Evolutionary conservation across 1,140 invertebrate genomes (phyloP), one percentile per base, ranked within the genome.

Genomic region (Apis laboriosa): DNA sequence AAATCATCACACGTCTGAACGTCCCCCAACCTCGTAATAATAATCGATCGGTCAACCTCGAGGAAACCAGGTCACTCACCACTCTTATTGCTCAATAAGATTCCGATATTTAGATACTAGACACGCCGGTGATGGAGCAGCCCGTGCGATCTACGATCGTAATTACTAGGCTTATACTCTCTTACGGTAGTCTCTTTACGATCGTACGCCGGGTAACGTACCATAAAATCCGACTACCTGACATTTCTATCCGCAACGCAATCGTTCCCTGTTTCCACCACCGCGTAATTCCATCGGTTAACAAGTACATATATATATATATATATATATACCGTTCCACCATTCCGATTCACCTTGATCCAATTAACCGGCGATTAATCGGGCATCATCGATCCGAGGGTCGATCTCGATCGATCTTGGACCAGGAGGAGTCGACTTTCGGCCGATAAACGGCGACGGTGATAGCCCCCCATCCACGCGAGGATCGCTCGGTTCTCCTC

Each of bases 321-420:
- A 9, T 17, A 56, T 11, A 58, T 17, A 71, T 49, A 21, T 15
- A 4, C 19, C 28, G 43, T 53, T 51, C 12, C 34, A 34, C n/a
- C n/a, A n/a, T n/a, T n/a, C 53, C 55, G 68, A 84, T 77, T 79
- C 70, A 60, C 72, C 73, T 84, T 74, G 72, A 87, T 87, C 70
- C 58, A 75, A 88, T 85, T 84, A 82, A 76, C 61, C 34, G 61
- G 49, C 74, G 74, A 70, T 84, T 72, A 87, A 87, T 17, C 7
- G 76, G 28, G 56, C 24, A 70, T 68, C 58, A 53, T 80, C 82
- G 66, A 79, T 70, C 64, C 28, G 72, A 43, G 7, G 1, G 17
- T 64, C 19, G 19, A 28, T 49, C 9, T 17, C 2, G 34, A 8
- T 13, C 53, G 73, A 70, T 21, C 43, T 51, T 24, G 34, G 21